Percentiles rank a stretch among this genome's conserved stretches.
phyloP scores from a whole-genome alignment of 1,140 invertebrate genomes.

The Sitobion miscanthi region DNA sequence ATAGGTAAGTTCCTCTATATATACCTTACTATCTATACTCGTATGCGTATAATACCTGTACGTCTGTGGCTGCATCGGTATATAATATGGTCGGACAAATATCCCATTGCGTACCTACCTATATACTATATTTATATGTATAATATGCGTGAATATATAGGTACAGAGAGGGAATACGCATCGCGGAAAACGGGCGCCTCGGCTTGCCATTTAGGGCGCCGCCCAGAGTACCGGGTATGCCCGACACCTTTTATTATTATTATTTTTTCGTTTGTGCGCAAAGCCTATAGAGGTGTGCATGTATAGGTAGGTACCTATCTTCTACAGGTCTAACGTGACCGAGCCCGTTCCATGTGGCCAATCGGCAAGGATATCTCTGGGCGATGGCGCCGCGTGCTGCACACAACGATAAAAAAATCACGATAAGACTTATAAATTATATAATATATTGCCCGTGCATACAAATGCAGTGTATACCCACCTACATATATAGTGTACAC shows the following conservation, averaged over 20 bases:
- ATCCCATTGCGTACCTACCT: neutral
- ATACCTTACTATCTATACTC: neutral
- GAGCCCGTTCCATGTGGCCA: neutral
- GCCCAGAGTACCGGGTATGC: neutral
- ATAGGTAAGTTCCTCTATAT: slow-evolving; percentile 1
- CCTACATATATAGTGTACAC: neutral
- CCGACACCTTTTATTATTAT: slow-evolving; percentile 7
- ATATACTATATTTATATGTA: neutral
- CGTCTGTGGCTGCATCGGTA: neutral
- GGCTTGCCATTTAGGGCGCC: neutral
- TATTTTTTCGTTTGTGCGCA: neutral
- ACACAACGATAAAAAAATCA: neutral
- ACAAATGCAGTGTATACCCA: neutral
- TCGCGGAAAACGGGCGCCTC: neutral
- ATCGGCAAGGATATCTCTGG: slow-evolving; percentile 31
- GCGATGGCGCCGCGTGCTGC: slow-evolving; percentile 8
- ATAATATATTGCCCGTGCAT: slow-evolving; percentile 6
- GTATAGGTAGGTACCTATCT: neutral
- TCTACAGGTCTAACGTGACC: neutral
- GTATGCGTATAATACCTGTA: neutral
- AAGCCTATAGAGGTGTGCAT: neutral
- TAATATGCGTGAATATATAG: neutral
- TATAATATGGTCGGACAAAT: neutral
- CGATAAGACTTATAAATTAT: slow-evolving; percentile 2
- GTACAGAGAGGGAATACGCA: neutral